Conservation (phyloP, 2,888 invertebrate species). For the Drosophila meridionalis region DNA sequence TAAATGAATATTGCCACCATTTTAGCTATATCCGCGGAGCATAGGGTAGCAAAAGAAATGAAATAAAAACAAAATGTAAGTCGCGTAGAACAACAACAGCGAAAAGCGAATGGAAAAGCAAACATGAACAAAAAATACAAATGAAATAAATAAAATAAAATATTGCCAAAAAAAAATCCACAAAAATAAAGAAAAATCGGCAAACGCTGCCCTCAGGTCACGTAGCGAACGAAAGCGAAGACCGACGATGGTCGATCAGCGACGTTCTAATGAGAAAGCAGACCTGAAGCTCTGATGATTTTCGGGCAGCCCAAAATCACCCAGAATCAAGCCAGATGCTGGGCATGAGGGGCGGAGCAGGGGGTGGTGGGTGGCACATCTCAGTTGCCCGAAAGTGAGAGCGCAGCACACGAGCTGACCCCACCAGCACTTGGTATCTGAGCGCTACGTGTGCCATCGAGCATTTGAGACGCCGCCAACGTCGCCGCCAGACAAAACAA, state of each 20-base stretch:
- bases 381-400: slow-evolving; percentile 70
- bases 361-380: slow-evolving; percentile 18
- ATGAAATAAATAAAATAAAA: slow-evolving; percentile 2
- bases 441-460: slow-evolving; percentile 67
- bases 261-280: slow-evolving; percentile 73
- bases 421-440: slow-evolving; percentile 49
- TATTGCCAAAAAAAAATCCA: background rate
- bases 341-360: background rate
- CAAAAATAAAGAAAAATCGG: slow-evolving; percentile 30
- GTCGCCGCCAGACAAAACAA: slow-evolving; percentile 53
- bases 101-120: slow-evolving; percentile 10
- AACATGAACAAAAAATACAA: slow-evolving; percentile 17
- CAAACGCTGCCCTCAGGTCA: slow-evolving; percentile 55
- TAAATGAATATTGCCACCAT: background rate
- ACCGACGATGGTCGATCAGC: slow-evolving; percentile 22
- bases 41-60: slow-evolving; percentile 2
- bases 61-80: slow-evolving; percentile 29
- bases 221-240: slow-evolving; percentile 67
- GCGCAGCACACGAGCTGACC: slow-evolving; percentile 31
- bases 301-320: slow-evolving; percentile 34
- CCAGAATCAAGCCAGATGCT: background rate
- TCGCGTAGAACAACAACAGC: slow-evolving; percentile 6
- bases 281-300: slow-evolving; percentile 50
- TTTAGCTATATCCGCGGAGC: accelerated
- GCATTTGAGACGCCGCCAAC: slow-evolving; percentile 32